phyloP scores from a whole-genome alignment of 1,140 invertebrate species.

The Meteorus sp. region DNA sequence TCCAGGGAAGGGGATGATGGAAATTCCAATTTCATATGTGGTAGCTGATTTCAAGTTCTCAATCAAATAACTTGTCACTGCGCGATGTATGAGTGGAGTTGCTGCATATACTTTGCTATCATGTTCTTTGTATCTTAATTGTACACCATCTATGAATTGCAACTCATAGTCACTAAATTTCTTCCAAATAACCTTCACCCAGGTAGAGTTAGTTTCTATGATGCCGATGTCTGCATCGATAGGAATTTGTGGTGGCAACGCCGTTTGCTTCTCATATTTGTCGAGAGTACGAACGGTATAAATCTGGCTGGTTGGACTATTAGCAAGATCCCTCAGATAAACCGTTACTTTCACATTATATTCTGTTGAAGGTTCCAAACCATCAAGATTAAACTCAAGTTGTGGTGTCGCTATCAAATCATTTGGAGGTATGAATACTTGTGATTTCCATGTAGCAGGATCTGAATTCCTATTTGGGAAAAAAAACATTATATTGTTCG shows the following conservation, averaged over 20 bases:
- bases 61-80: constrained; percentile 71
- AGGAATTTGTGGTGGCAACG: constrained; percentile 67
- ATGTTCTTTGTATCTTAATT: constrained; percentile 71
- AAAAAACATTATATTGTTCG: constrained; percentile 3
- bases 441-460: constrained; percentile 73
- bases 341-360: constrained; percentile 82
- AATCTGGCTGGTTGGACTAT: constrained; percentile 73
- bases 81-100: constrained; percentile 75
- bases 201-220: constrained; percentile 75
- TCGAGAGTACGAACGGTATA: constrained; percentile 70
- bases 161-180: constrained; percentile 79
- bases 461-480: constrained; percentile 64
- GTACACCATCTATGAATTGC: constrained; percentile 73
- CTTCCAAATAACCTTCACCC: constrained; percentile 78
- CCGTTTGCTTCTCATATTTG: constrained; percentile 52
- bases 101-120: constrained; percentile 73
- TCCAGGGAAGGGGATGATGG: constrained; percentile 75
- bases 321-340: constrained; percentile 71
- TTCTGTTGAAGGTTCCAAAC: constrained; percentile 74
- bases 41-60: constrained; percentile 73
- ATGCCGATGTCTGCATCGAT: constrained; percentile 74
- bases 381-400: constrained; percentile 78
- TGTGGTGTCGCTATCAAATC: constrained; percentile 81
- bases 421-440: constrained; percentile 82
- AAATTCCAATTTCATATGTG: constrained; percentile 75